phyloP scores from a whole-genome alignment of 2,797 vertebrate genomes.

The Melanogrammus aeglefinus region DNA sequence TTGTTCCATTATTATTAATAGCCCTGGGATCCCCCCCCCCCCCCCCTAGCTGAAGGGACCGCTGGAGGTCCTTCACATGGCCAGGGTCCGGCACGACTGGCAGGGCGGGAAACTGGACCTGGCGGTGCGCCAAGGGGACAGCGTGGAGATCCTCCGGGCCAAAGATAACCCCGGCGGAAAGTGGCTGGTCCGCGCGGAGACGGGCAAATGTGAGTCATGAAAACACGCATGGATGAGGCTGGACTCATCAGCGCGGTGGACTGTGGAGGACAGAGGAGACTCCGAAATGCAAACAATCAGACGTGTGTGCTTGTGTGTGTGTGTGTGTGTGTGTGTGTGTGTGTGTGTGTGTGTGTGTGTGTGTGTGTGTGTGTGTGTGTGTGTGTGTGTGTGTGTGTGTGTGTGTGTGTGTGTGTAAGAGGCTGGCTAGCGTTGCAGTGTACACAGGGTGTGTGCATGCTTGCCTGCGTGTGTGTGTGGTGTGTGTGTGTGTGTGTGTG shows the following conservation, averaged over 20 bases:
- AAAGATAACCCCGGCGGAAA: slow-evolving; percentile 72
- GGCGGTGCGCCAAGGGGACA: slow-evolving; percentile 64
- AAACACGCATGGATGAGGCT: neutral
- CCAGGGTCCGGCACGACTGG: slow-evolving; percentile 69
- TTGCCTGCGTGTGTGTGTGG: no score
- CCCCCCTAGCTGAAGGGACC: slow-evolving; percentile 59
- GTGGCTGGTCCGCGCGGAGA: slow-evolving; percentile 71
- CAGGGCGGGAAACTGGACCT: slow-evolving; percentile 71
- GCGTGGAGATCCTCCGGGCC: slow-evolving; percentile 73
- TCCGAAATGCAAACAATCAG: no score
- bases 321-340: neutral
- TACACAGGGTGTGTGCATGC: neutral
- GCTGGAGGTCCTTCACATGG: slow-evolving; percentile 65
- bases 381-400: neutral
- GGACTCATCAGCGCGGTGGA: neutral
- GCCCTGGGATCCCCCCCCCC: neutral
- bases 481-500: neutral
- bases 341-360: neutral
- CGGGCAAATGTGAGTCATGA: slow-evolving; percentile 67
- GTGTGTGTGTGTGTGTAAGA: no score
- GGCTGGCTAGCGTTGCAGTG: no score
- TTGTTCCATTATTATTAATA: neutral
- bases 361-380: no score
- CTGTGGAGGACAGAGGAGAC: no score
- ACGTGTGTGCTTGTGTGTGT: neutral